Evolutionary conservation across 2,797 vertebrate genomes (phyloP), one percentile per base, ranked within the genome.

Genomic region (Halcyon leucocephala): DNA sequence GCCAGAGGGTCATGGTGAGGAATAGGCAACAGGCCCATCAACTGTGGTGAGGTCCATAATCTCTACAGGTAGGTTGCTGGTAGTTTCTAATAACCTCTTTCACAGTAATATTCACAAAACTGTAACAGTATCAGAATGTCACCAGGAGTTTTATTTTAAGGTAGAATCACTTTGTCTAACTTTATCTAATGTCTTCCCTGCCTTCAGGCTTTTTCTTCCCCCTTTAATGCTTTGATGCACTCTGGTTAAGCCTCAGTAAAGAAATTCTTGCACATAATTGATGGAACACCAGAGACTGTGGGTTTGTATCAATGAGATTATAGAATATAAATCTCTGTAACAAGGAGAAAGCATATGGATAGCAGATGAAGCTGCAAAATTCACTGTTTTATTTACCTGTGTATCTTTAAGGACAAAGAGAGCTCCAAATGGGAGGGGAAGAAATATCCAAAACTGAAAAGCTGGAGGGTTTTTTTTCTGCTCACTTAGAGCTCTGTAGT

Each of bases 1-100:
- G 20, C 17, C 35, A 10, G 28, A 10, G 4, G 37, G 25, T 7
- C 0, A 0, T n/a, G 26, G 39, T 18, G 35, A 69, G 12, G 41
- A 61, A 18, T 0, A 29, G 46, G 26, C 13, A 49, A 7, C 22
- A 29, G 11, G 14, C 5, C 14, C 16, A 20, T 26, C 28, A 29
- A 2, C 26, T 35, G 2, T 2, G 7, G 60, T 17, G 54, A 70
- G 22, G n/a, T 33, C 37, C 14, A 4, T 1, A 2, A 46, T 79
- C 37, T 54, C 33, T 58, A n/a, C 31, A 69, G 37, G n/a, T 35
- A 25, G 46, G 17, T 4, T 85, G 15, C 37, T 79, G 41, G 35
- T 24, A 58, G 28, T 54, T 78, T 62, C 66, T 33, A 25, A 51
- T 15, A 51, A 26, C 5, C 9, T 57, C 15, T 35, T 74, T 33